These are phyloP conservation scores for Dipus sagitta DNA, from an alignment of 2,797 vertebrate genomes.

Conservation along the genomic window DNA sequence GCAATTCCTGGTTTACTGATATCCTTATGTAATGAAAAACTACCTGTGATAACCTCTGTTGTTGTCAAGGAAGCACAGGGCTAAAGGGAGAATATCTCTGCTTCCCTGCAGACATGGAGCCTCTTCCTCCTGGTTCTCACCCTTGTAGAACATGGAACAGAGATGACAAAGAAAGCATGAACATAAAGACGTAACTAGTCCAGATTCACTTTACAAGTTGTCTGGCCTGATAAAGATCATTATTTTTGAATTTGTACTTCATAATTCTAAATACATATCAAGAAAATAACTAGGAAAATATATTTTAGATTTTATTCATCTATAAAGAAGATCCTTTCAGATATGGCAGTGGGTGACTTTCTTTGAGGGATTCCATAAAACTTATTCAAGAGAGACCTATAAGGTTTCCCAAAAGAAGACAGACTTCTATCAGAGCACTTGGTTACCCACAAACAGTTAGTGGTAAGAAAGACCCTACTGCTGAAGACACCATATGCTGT, in stretches of 20 bases:
- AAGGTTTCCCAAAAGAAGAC: no score
- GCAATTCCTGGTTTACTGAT: not conserved
- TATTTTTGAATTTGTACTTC: slow-evolving; percentile 52
- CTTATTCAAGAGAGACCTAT: not conserved
- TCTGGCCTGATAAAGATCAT: not conserved
- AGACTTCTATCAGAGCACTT: no score
- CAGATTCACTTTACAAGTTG: not conserved
- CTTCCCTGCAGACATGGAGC: not conserved
- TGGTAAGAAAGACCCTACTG: no score
- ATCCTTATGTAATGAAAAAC: not conserved
- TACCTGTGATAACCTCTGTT: not conserved
- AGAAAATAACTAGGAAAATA: not conserved
- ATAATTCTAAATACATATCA: slow-evolving; percentile 7
- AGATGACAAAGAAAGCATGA: not conserved
- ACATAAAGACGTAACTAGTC: not conserved
- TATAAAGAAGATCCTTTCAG: not conserved
- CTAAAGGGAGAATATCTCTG: no score
- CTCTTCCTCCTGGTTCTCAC: not conserved
- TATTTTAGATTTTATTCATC: not conserved
- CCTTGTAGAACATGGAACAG: not conserved
- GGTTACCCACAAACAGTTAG: no score
- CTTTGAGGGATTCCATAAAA: not conserved
- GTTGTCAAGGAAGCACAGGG: not conserved
- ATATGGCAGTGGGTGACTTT: not conserved
- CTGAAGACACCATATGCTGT: no score